Conservation (phyloP, 92 coral and sea anemone genomes). For the Montipora capitata region DNA sequence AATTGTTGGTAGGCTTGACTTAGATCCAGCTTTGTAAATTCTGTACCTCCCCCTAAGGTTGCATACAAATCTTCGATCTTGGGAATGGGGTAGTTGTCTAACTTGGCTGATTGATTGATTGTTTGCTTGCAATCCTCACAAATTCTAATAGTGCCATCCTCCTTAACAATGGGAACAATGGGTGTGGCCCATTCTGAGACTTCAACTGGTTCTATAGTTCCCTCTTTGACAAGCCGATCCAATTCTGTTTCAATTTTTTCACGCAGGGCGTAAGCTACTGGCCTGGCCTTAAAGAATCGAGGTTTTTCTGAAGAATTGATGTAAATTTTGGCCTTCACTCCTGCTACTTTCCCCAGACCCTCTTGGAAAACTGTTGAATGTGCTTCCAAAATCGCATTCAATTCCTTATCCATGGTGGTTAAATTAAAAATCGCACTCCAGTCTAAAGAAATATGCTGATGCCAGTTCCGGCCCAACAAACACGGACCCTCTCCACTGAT, state of each 20-base stretch:
- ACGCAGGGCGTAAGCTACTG: slow-evolving; percentile 26
- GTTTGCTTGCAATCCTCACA: slow-evolving; percentile 66
- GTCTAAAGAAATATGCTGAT: slow-evolving; percentile 7
- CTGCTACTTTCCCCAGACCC: slow-evolving; percentile 36
- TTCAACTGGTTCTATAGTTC: slow-evolving; percentile 40
- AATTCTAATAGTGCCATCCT: slow-evolving; percentile 45
- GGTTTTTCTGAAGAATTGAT: slow-evolving; percentile 29
- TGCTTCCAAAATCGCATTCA: slow-evolving; percentile 24
- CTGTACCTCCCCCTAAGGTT: slow-evolving; percentile 48
- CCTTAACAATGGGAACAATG: slow-evolving; percentile 63
- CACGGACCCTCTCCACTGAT: slow-evolving; percentile 35
- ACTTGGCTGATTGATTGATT: slow-evolving; percentile 41
- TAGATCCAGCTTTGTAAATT: slow-evolving; percentile 65
- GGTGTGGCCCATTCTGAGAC: slow-evolving; percentile 76
- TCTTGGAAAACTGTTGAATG: slow-evolving; percentile 34
- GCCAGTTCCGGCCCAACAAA: slow-evolving; percentile 33
- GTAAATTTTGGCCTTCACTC: slow-evolving; percentile 53
- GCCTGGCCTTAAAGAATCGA: slow-evolving; percentile 30
- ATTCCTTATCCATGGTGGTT: not conserved
- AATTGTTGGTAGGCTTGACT: slow-evolving; percentile 69
- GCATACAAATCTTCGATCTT: slow-evolving; percentile 69
- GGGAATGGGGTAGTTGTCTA: slow-evolving; percentile 69
- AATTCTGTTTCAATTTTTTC: slow-evolving; percentile 40
- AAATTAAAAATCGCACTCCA: slow-evolving; percentile 39
- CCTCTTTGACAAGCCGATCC: slow-evolving; percentile 27